Conservation (phyloP, 1,140 invertebrate species). For the Heliconius congener region DNA sequence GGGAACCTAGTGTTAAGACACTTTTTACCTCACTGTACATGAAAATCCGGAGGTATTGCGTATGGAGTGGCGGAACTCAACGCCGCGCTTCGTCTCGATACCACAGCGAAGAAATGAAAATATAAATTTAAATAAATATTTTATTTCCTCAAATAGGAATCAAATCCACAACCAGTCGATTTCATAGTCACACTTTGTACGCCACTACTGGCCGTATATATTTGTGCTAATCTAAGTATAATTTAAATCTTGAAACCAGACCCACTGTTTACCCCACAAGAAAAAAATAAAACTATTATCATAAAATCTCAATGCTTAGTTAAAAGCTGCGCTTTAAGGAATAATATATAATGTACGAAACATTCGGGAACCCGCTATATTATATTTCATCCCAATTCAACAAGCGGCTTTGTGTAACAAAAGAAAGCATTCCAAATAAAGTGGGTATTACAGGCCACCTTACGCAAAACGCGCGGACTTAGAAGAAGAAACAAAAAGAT, state of each 20-base stretch:
- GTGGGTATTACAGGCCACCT: slow-evolving; percentile 40
- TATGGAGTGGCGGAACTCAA: too few species aligned
- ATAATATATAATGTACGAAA: slow-evolving; percentile 28
- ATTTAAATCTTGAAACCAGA: not conserved
- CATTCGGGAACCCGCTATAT: slow-evolving; percentile 33
- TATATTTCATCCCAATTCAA: slow-evolving; percentile 43
- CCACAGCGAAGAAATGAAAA: too few species aligned
- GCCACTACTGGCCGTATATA: too few species aligned
- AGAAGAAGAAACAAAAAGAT: slow-evolving; percentile 21
- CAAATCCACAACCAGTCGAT: too few species aligned
- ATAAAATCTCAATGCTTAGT: not conserved
- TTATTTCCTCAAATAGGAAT: too few species aligned
- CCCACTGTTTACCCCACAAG: not conserved
- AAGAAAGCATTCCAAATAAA: slow-evolving; percentile 46
- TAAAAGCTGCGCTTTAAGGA: not conserved
- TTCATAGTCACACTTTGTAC: too few species aligned
- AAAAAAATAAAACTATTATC: not conserved
- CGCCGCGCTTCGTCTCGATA: too few species aligned
- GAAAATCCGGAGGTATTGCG: too few species aligned
- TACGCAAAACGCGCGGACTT: slow-evolving; percentile 34
- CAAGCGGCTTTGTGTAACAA: slow-evolving; percentile 44
- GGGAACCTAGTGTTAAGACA: too few species aligned
- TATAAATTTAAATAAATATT: too few species aligned
- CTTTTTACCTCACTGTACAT: too few species aligned
- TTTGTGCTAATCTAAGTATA: too few species aligned